A percentile compares a stretch with the other conserved stretches of the same genome.
Conservation (phyloP, 2,888 invertebrate genomes). For the Lepidochitona cinerea region DNA sequence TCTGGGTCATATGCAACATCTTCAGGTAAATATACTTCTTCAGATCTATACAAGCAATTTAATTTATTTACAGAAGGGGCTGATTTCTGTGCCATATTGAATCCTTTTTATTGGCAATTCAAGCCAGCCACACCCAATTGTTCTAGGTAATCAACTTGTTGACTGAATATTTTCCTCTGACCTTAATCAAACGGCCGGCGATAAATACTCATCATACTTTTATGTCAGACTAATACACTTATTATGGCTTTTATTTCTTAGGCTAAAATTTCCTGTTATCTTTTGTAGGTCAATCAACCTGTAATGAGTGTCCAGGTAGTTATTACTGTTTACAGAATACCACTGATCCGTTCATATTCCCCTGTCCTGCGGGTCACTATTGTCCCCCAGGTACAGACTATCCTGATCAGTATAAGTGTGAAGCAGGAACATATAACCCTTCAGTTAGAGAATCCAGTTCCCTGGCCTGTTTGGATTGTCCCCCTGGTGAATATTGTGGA, state of each 20-base stretch:
- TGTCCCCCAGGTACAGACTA: constrained; percentile 58
- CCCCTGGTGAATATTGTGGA: constrained; percentile 62
- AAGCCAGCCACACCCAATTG: no score
- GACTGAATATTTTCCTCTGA: no score
- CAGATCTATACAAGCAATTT: not conserved
- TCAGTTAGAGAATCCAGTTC: constrained; percentile 33
- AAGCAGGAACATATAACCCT: constrained; percentile 61
- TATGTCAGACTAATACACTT: no score
- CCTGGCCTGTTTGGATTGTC: constrained; percentile 54
- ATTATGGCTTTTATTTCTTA: no score
- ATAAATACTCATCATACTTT: no score
- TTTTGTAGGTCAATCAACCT: constrained; percentile 52
- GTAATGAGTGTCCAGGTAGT: constrained; percentile 57
- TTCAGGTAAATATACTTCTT: constrained; percentile 35
- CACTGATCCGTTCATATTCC: constrained; percentile 39
- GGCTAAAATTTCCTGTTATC: no score
- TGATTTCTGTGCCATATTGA: no score
- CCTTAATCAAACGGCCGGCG: no score
- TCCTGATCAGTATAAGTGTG: constrained; percentile 54
- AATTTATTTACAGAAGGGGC: no score
- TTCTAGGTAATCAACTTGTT: no score
- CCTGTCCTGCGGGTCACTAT: constrained; percentile 57
- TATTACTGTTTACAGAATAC: constrained; percentile 61
- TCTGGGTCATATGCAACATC: constrained; percentile 56
- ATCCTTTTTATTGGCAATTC: no score